Evolutionary conservation across 2,888 invertebrate genomes (phyloP).

Genomic region (Agriopis leucophaearia): DNA sequence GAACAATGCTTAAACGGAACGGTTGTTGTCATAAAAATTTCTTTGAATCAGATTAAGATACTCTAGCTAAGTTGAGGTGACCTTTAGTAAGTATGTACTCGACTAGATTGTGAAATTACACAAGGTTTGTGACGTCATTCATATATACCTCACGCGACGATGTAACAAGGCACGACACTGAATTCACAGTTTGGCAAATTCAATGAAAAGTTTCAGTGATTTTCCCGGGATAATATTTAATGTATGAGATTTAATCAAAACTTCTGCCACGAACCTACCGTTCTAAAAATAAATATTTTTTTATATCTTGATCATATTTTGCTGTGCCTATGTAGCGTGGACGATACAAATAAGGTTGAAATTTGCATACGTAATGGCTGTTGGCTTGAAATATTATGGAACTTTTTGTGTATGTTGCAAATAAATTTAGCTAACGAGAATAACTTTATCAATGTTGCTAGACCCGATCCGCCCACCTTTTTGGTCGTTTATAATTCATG

Average conservation of each 20-base stretch:
- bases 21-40: neutral
- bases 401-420: conserved; percentile 30
- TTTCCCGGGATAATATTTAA: neutral
- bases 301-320: conserved; percentile 18
- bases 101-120: neutral
- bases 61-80: neutral
- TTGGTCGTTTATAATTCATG: conserved; percentile 15
- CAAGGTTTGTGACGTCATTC: conserved; percentile 15
- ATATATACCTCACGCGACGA: conserved; percentile 9
- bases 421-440: conserved; percentile 20
- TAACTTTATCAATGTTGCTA: conserved; percentile 14
- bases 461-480: conserved; percentile 17
- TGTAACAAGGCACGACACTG: conserved; percentile 2
- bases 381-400: conserved; percentile 30
- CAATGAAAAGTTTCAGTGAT: conserved; percentile 18
- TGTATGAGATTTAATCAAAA: conserved; percentile 20
- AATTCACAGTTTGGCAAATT: conserved; percentile 5
- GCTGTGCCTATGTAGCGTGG: conserved; percentile 14
- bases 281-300: conserved; percentile 31
- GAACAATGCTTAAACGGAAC: too few species aligned
- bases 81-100: neutral
- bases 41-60: neutral
- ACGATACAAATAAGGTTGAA: conserved; percentile 22
- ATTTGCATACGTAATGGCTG: conserved; percentile 34
- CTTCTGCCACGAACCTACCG: conserved; percentile 6